Conservation (phyloP, 2,113 vertebrate genomes). For the Spea multiplicata region DNA sequence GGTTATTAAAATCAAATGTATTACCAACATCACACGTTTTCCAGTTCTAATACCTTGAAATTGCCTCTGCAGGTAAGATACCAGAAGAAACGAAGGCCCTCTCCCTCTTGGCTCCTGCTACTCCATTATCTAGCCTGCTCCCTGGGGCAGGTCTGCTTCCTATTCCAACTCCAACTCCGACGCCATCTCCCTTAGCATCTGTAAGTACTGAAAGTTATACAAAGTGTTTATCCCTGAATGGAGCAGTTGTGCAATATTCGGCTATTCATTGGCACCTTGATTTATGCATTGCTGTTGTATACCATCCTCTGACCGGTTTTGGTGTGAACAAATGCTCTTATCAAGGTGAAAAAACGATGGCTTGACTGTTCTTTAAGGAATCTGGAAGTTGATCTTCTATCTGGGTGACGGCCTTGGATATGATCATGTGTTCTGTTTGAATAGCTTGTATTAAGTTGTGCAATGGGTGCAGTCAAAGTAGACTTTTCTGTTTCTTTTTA, state of each 20-base stretch:
- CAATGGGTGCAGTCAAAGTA: too few species aligned
- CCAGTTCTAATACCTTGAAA: conserved; percentile 67
- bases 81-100: conserved; percentile 97
- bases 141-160: conserved; percentile 90
- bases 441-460: too few species aligned
- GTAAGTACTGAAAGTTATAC: conserved; percentile 44
- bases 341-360: too few species aligned
- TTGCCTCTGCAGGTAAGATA: conserved; percentile 93
- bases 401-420: too few species aligned
- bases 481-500: too few species aligned
- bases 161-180: conserved; percentile 78
- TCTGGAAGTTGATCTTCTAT: too few species aligned
- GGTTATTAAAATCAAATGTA: conserved; percentile 67
- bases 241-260: neutral
- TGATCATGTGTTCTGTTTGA: too few species aligned
- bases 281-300: too few species aligned
- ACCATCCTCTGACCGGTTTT: too few species aligned
- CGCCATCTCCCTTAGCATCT: conserved; percentile 63
- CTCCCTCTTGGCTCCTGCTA: conserved; percentile 86
- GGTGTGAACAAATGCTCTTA: too few species aligned
- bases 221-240: neutral
- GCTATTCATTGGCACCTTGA: too few species aligned
- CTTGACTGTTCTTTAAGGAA: too few species aligned
- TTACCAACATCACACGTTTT: conserved; percentile 51
- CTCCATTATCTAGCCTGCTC: conserved; percentile 84